Base-by-base conservation (phyloP, 2,113 vertebrate species). In the Ageneiosus marmoratus region DNA sequence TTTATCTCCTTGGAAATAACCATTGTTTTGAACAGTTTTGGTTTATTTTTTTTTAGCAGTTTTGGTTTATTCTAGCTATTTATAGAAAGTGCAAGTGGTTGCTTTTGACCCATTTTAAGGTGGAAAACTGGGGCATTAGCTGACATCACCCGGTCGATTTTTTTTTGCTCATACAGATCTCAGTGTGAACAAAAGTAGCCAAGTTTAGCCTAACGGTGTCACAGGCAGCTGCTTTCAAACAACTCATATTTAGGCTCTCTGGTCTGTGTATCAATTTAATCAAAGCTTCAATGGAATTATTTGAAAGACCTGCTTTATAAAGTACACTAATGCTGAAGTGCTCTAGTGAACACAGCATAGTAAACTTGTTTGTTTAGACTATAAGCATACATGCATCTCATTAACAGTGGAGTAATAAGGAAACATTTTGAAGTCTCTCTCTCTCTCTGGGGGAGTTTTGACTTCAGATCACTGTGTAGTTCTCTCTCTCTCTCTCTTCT, bases 41-140 rank as follows among this genome's bases (percentile, higher is more conserved):
- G 29, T n/a, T 65, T 22, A 53, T 76, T 62, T 72, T 56, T 70
- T 63, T 65, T 13, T 78, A 27, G 46, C 69, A 48, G 88, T 88
- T 92, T 89, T 88, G 86, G 91, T 91, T 92, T 93, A 91, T 93
- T 91, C 93, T 90, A 88, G 88, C 85, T 88, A 80, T 87, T 89
- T 88, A 92, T 84, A 83, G 86, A 86, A 85, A 88, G 83, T 88
- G 84, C 88, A 87, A 89, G 87, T 84, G 79, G 81, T 86, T 86
- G 87, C 86, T 37, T 86, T 82, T 93, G 93, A 94, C 92, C 94
- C 91, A 94, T 88, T 94, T 95, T 77, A 65, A 74, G 53, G 50
- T 53, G 74, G 84, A 92, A n/a, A 94, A 93, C 86, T 94, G 89
- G 93, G 92, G 56, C 92, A 34, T 8, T 84, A 65, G 84, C 89